Evolutionary conservation across 2,888 invertebrate species (phyloP).

Genomic region (Conchocele bisecta): DNA sequence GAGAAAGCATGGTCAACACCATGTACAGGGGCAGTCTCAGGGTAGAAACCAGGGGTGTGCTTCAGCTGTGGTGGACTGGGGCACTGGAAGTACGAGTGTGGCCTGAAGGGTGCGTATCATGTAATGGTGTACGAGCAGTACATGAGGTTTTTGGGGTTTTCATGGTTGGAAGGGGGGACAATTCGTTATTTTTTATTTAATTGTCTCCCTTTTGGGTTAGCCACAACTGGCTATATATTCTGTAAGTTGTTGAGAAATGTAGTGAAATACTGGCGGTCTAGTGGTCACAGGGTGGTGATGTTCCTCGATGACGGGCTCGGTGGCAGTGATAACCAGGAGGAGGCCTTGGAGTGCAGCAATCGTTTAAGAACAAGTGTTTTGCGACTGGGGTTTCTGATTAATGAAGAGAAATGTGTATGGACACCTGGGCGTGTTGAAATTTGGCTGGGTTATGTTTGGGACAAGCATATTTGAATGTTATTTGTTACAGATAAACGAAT

Average conservation of each 20-base stretch:
- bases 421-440: slow-evolving; percentile 5
- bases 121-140: no score
- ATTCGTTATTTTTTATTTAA: no score
- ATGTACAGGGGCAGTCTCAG: no score
- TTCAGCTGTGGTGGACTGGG: no score
- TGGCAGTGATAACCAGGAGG: slow-evolving; percentile 4
- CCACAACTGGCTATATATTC: slow-evolving; percentile 49
- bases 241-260: slow-evolving; percentile 39
- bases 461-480: slow-evolving; percentile 24
- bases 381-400: slow-evolving; percentile 52
- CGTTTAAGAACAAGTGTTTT: slow-evolving; percentile 23
- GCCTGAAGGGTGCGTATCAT: no score
- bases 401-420: slow-evolving; percentile 52
- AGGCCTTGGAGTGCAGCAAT: slow-evolving; percentile 10
- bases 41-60: no score
- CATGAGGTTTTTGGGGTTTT: no score
- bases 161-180: no score
- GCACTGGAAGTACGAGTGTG: no score
- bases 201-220: slow-evolving; percentile 49
- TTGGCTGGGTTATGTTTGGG: slow-evolving; percentile 48
- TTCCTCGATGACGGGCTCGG: slow-evolving; percentile 54
- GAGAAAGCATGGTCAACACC: no score
- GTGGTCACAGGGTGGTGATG: slow-evolving; percentile 29
- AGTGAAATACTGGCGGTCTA: slow-evolving; percentile 34
- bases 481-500: slow-evolving; percentile 33